Base-by-base conservation (phyloP, 2,797 vertebrate genomes). In the Pseudochirops cupreus region DNA sequence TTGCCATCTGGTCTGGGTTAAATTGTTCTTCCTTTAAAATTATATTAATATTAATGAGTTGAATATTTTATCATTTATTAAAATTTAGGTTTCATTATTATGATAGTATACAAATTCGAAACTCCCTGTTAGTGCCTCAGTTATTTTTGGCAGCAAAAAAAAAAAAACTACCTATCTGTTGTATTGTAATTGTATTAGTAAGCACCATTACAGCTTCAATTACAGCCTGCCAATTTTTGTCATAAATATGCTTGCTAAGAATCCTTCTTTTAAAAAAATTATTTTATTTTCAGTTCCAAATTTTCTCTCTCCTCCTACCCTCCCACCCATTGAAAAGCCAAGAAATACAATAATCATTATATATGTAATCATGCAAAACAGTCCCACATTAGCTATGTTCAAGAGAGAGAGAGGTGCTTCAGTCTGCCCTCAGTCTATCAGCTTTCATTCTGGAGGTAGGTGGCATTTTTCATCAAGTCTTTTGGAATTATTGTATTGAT, bases 31-130 rank as follows among this genome's bases (percentile, higher is more conserved):
- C 58, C 58, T 33, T 31, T 91, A 58, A 94, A 21, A 53, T 89
- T 89, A 52, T 90, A 33, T 56, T 89, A 92, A 91, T 21, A 93
- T 54, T 67, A 18, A 46, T 9, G 94, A 56, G 58, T 53, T 91
- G 59, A 95, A 94, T 57, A 56, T 92, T 93, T 52, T 56, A 28
- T 95, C 39, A 82, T 56, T 93, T 94, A 56, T 93, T 74, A 53
- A 89, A 94, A 24, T 91, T 94, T 31, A 94, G 91, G 52, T 52
- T 18, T 46, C 7, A 91, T 90, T 95, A 91, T 91, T 1, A 31
- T 92, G 9, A 46, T 53, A 33, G 82, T 62, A 59, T 67, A 12
- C 59, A 93, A 52, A 74, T 57, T 29, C 53, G 53, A 24, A 67
- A 67, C 31, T 62, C 29, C 67, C 82, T 87, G 52, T 57, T 50